These are phyloP conservation scores for Siphlonurus alternatus DNA, from an alignment of 2,888 invertebrate species.

Conservation along the genomic window DNA sequence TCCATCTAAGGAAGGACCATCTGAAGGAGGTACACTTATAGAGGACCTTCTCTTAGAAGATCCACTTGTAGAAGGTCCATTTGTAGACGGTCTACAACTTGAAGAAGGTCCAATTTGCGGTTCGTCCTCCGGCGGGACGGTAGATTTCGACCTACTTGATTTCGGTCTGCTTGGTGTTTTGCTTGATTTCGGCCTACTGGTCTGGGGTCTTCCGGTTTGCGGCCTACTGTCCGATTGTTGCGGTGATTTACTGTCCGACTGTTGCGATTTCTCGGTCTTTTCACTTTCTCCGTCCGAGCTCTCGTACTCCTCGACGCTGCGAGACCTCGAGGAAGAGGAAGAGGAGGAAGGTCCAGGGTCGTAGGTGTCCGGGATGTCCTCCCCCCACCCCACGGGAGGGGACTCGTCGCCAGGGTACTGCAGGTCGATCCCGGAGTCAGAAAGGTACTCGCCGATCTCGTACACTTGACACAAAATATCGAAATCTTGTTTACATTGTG, in stretches of 20 bases:
- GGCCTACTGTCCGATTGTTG: no score
- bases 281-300: neutral
- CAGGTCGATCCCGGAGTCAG: neutral
- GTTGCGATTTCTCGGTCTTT: neutral
- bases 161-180: neutral
- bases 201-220: neutral
- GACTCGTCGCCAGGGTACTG: neutral
- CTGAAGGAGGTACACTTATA: no score
- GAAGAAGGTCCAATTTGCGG: no score
- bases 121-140: neutral
- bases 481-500: conserved; percentile 35
- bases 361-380: neutral
- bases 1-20: no score
- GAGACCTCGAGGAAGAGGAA: neutral
- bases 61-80: no score
- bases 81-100: neutral
- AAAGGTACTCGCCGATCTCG: conserved; percentile 21
- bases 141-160: neutral
- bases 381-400: neutral
- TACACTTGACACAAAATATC: conserved; percentile 43
- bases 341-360: neutral
- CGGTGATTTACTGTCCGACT: no score
- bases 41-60: no score
- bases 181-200: no score
- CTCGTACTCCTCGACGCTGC: neutral